Conservation (phyloP, 2,113 vertebrate species). For the Rhineura floridana region DNA sequence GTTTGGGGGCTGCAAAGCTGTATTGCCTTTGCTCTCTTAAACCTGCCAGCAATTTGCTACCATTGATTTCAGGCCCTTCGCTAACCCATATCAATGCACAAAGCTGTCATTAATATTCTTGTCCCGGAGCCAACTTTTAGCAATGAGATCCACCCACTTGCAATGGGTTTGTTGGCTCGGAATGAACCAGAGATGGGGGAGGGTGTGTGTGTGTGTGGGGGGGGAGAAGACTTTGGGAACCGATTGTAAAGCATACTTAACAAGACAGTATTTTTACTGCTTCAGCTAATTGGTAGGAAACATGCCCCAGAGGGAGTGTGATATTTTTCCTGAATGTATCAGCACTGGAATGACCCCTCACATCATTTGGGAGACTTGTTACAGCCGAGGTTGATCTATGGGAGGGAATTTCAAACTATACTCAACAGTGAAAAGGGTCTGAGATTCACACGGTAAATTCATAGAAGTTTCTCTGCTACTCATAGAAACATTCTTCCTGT, state of each 20-base stretch:
- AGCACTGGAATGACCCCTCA: constrained; percentile 9
- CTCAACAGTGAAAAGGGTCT: background rate
- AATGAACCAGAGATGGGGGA: background rate
- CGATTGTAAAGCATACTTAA: background rate
- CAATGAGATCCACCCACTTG: background rate
- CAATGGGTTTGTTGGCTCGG: background rate
- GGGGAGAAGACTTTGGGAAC: background rate
- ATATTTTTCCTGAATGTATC: background rate
- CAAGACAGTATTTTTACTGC: background rate
- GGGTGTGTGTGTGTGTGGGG: no score
- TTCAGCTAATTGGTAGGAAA: constrained; percentile 20
- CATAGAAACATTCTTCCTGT: background rate
- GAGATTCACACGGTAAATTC: constrained; percentile 9
- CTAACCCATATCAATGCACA: background rate
- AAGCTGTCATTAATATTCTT: background rate
- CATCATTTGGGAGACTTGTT: constrained; percentile 9
- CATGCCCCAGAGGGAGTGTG: background rate
- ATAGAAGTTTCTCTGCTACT: background rate
- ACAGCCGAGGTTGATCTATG: constrained; percentile 7
- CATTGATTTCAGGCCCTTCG: background rate
- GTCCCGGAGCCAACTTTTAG: background rate
- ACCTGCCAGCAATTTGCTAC: background rate
- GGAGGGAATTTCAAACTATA: background rate
- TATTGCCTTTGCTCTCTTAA: constrained; percentile 12
- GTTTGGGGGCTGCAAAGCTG: background rate